Base-by-base conservation (phyloP, 2,113 vertebrate genomes). In the cattle (Bos taurus) region DNA sequence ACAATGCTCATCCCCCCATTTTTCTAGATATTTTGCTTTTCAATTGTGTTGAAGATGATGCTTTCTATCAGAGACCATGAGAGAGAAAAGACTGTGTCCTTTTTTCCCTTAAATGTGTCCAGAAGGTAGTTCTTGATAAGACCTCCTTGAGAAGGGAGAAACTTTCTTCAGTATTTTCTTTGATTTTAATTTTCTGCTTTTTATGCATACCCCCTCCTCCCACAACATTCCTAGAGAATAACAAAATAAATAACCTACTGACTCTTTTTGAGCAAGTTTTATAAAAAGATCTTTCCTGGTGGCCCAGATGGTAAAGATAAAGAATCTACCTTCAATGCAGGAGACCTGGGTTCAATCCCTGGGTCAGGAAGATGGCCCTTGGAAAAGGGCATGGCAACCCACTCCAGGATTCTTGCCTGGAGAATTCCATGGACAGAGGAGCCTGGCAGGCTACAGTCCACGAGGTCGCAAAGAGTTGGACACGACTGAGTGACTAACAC, bases 181-280 rank as follows among this genome's bases (percentile, higher is more conserved):
- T 56, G 26, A 81, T 77, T 96, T 90, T 82, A 28, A 86, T 85
- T 67, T 94, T 92, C 56, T 97, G 16, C 26, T 92, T 86, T 90
- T 56, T 85, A 60, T 6, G 9, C 6, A 8, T 8, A 28, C 21
- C 6, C 52, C 4, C 23, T 13, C 36, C 6, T 26, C 17, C 21
- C 19, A 14, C 36, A 23, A n/a, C 23, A 78, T 88, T 94, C 48
- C 78, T 87, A 56, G 50, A 81, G 9, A 95, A 62, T 36, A 56
- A 71, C 88, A 84, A 15, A 14, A 62, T 74, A 74, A 56, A 62
- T 77, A 77, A 60, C 36, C 17, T 82, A 56, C 43, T 77, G 78
- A 83, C 30, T 81, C 50, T 62, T 77, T 77, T 64, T 90, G 43
- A 97, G 50, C 64, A 78, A 56, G 8, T 40, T 90, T 86, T 56